Evolutionary conservation across 1,140 invertebrate species (phyloP).

Genomic region (Bombus sylvicola): DNA sequence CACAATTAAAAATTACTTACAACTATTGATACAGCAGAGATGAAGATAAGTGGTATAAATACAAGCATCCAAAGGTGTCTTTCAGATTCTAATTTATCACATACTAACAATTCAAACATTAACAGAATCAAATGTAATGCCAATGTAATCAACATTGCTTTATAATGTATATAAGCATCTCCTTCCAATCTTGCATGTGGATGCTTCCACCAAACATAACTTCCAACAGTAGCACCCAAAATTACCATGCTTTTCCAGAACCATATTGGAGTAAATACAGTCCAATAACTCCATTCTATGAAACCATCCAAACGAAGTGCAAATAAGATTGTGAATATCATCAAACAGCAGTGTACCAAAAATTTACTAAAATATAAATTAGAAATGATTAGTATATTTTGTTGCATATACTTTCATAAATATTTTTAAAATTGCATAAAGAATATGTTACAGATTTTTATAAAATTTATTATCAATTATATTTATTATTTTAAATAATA

Average conservation of each 20-base stretch:
- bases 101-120: slow-evolving; percentile 98
- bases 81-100: slow-evolving; percentile 96
- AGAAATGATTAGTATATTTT: slow-evolving; percentile 25
- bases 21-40: slow-evolving; percentile 97
- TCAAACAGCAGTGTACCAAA: slow-evolving; percentile 95
- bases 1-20: slow-evolving; percentile 77
- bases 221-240: slow-evolving; percentile 93
- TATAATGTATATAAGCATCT: slow-evolving; percentile 97
- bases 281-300: slow-evolving; percentile 96
- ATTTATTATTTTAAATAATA: not conserved
- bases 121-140: slow-evolving; percentile 96
- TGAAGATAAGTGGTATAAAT: slow-evolving; percentile 98
- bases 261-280: slow-evolving; percentile 97
- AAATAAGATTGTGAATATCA: slow-evolving; percentile 95
- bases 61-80: slow-evolving; percentile 97
- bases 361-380: slow-evolving; percentile 92
- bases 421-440: not conserved
- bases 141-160: slow-evolving; percentile 97
- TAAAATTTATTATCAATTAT: not conserved
- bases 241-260: slow-evolving; percentile 97
- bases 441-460: not conserved
- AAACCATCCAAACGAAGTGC: slow-evolving; percentile 94
- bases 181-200: slow-evolving; percentile 95
- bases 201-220: slow-evolving; percentile 96
- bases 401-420: not conserved